Percentiles rank a stretch among this genome's conserved stretches.
Evolutionary conservation across 2,797 vertebrate species (phyloP).

Genomic region (Chelon auratus): DNA sequence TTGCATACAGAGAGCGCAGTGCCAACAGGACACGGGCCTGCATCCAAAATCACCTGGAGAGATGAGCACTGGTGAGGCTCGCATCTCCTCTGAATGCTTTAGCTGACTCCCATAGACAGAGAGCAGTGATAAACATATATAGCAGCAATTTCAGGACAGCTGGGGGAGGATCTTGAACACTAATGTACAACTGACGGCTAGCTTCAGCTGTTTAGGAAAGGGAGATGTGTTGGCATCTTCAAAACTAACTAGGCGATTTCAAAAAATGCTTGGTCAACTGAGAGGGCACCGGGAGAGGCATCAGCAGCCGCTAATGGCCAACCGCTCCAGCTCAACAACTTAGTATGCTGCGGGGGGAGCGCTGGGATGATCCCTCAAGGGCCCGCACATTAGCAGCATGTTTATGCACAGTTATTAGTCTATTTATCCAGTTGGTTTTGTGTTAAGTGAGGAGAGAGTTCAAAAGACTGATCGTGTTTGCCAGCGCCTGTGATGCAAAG

Average conservation of each 20-base stretch:
- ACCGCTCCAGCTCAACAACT: constrained; percentile 54
- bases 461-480: constrained; percentile 54
- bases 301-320: constrained; percentile 46
- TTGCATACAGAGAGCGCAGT: constrained; percentile 68
- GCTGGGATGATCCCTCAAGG: constrained; percentile 66
- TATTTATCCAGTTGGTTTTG: constrained; percentile 77
- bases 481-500: constrained; percentile 26
- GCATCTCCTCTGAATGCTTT: constrained; percentile 7
- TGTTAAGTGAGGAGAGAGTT: constrained; percentile 69
- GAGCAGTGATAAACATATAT: background rate
- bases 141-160: constrained; percentile 7
- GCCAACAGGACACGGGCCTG: constrained; percentile 50
- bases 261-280: constrained; percentile 21
- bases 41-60: constrained; percentile 58
- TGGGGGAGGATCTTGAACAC: background rate
- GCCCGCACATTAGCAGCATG: constrained; percentile 74
- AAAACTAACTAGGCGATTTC: constrained; percentile 42
- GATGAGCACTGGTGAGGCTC: constrained; percentile 17
- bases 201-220: constrained; percentile 8
- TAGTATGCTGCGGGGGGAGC: constrained; percentile 64
- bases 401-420: constrained; percentile 79
- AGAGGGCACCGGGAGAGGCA: constrained; percentile 30
- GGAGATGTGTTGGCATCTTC: constrained; percentile 34
- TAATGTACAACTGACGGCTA: constrained; percentile 16
- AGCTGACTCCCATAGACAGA: constrained; percentile 18